These are phyloP conservation scores for Meganola albula DNA, from an alignment of 2,888 invertebrate genomes.

Conservation along the genomic window DNA sequence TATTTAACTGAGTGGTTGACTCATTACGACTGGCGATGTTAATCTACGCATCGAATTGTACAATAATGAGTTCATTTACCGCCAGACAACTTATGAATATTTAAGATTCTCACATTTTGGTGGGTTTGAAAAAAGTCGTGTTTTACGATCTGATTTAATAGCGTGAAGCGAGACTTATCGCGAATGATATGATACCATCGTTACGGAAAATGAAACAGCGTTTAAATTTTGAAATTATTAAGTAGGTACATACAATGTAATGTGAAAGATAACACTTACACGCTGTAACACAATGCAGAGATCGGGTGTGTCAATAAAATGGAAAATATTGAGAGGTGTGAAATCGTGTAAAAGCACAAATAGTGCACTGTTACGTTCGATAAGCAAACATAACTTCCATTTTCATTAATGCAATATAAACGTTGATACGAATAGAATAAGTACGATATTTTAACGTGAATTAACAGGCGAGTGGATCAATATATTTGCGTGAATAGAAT, in stretches of 20 bases:
- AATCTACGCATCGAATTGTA: conserved; percentile 57
- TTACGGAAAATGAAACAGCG: conserved; percentile 19
- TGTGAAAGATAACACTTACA: conserved; percentile 19
- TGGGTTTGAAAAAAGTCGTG: conserved; percentile 42
- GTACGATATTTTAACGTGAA: conserved; percentile 18
- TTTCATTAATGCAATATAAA: conserved; percentile 27
- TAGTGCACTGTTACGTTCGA: conserved; percentile 26
- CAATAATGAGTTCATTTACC: conserved; percentile 66
- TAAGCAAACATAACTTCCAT: conserved; percentile 22
- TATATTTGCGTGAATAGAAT: conserved; percentile 31
- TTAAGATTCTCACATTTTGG: conserved; percentile 43
- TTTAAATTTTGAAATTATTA: conserved; percentile 22
- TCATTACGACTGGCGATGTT: conserved; percentile 51
- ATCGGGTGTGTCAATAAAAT: conserved; percentile 20
- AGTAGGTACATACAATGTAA: no score
- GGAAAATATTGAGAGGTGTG: conserved; percentile 39
- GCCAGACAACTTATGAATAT: conserved; percentile 60
- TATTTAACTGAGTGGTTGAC: conserved; percentile 56
- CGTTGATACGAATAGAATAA: conserved; percentile 19
- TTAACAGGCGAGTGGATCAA: conserved; percentile 9
- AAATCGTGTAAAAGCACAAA: conserved; percentile 43
- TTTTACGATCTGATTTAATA: conserved; percentile 44
- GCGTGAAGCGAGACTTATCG: conserved; percentile 40
- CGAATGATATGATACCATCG: conserved; percentile 22
- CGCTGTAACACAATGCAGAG: conserved; percentile 17